phyloP scores from a whole-genome alignment of 2,888 invertebrate genomes.

The Lasius fuliginosus region DNA sequence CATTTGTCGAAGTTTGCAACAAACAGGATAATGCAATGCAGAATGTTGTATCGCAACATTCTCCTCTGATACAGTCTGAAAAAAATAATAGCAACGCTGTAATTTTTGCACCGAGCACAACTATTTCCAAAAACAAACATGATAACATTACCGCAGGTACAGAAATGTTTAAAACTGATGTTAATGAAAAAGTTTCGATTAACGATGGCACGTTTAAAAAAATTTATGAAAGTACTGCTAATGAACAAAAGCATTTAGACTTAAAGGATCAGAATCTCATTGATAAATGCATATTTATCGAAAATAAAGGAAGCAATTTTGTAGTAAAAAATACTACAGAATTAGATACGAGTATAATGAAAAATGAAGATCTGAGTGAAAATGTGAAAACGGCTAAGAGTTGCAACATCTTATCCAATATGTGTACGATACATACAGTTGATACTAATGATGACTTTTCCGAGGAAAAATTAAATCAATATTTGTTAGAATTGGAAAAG shows the following conservation, averaged over 20 bases:
- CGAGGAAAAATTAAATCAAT: constrained; percentile 85
- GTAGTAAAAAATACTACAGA: constrained; percentile 73
- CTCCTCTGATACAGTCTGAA: not conserved
- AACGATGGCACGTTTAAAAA: constrained; percentile 1
- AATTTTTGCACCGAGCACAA: not conserved
- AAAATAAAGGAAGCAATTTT: constrained; percentile 67
- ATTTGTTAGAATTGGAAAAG: constrained; percentile 84
- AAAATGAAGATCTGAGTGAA: constrained; percentile 52
- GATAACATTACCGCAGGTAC: constrained; percentile 74
- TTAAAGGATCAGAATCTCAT: constrained; percentile 62
- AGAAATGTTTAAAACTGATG: not conserved
- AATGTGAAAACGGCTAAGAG: not conserved
- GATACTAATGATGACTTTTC: constrained; percentile 83
- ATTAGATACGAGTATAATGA: constrained; percentile 60
- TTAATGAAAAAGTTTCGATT: constrained; percentile 3
- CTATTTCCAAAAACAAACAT: constrained; percentile 72
- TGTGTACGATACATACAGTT: constrained; percentile 35
- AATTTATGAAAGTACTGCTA: constrained; percentile 14
- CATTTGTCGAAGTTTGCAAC: not conserved
- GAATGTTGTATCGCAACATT: not conserved
- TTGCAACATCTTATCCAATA: constrained; percentile 22
- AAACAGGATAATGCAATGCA: constrained; percentile 42
- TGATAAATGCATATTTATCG: constrained; percentile 77
- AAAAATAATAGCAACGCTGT: constrained; percentile 20
- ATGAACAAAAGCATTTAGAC: constrained; percentile 56